Conservation (phyloP, 2,888 invertebrate genomes). For the Phalera bucephala region DNA sequence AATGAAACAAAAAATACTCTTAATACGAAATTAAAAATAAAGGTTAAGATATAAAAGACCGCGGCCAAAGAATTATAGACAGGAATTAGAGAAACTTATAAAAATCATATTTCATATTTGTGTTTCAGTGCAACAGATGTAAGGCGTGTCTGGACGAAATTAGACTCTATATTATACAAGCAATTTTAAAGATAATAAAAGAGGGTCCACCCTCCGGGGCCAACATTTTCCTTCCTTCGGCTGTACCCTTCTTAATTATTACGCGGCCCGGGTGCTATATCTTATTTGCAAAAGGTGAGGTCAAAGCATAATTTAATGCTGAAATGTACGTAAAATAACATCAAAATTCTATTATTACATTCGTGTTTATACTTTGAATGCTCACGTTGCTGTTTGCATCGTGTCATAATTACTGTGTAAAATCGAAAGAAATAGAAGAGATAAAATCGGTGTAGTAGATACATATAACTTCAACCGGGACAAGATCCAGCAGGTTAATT, state of each 20-base stretch:
- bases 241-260: conserved; percentile 29
- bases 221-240: conserved; percentile 15
- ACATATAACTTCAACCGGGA: too few species aligned
- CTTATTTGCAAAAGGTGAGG: conserved; percentile 15
- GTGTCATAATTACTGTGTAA: too few species aligned
- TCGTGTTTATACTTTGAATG: neutral
- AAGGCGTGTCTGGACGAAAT: conserved; percentile 19
- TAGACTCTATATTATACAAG: conserved; percentile 19
- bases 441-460: conserved; percentile 27
- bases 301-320: conserved; percentile 7
- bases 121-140: conserved; percentile 18
- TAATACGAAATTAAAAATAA: too few species aligned
- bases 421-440: too few species aligned
- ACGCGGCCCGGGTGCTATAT: conserved; percentile 9
- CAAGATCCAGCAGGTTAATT: conserved; percentile 15
- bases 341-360: neutral
- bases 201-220: conserved; percentile 25
- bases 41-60: too few species aligned
- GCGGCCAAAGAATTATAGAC: too few species aligned
- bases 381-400: neutral
- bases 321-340: neutral
- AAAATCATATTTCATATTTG: conserved; percentile 4
- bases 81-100: too few species aligned
- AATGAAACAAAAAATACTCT: too few species aligned
- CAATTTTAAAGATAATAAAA: conserved; percentile 32